These are phyloP conservation scores for Ormia ochracea DNA, from an alignment of 2,888 invertebrate genomes.

Conservation along the genomic window DNA sequence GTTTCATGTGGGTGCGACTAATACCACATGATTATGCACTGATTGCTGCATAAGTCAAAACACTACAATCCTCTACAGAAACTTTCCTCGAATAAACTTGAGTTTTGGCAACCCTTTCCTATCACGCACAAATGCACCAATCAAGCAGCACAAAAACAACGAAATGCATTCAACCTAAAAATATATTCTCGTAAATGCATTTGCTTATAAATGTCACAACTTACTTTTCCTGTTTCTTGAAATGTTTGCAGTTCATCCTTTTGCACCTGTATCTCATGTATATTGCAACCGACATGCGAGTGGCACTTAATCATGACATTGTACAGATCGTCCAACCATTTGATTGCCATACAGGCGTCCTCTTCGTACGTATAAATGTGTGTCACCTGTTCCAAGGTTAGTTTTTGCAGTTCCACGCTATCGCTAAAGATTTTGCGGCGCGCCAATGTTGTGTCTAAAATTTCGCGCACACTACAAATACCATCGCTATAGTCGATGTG, in stretches of 20 bases:
- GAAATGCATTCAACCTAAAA: not conserved
- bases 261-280: conserved; percentile 84
- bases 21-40: too few species aligned
- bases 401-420: conserved; percentile 85
- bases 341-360: conserved; percentile 85
- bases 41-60: too few species aligned
- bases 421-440: conserved; percentile 85
- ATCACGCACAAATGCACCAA: too few species aligned
- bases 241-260: conserved; percentile 86
- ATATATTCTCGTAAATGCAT: not conserved
- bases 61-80: too few species aligned
- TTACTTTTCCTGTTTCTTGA: conserved; percentile 87
- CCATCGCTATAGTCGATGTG: conserved; percentile 84
- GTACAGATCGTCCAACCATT: conserved; percentile 87
- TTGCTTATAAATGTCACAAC: too few species aligned
- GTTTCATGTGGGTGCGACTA: too few species aligned
- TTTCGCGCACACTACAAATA: conserved; percentile 84
- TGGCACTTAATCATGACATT: conserved; percentile 83
- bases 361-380: conserved; percentile 86
- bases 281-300: conserved; percentile 84
- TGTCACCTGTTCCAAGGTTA: conserved; percentile 87
- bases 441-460: conserved; percentile 83
- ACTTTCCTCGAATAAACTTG: too few species aligned
- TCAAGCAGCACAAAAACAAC: not conserved
- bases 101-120: too few species aligned